Percentiles rank a stretch among this genome's conserved stretches.
phyloP scores from a whole-genome alignment of 1,140 invertebrate species.

The Micrasema minimum region DNA sequence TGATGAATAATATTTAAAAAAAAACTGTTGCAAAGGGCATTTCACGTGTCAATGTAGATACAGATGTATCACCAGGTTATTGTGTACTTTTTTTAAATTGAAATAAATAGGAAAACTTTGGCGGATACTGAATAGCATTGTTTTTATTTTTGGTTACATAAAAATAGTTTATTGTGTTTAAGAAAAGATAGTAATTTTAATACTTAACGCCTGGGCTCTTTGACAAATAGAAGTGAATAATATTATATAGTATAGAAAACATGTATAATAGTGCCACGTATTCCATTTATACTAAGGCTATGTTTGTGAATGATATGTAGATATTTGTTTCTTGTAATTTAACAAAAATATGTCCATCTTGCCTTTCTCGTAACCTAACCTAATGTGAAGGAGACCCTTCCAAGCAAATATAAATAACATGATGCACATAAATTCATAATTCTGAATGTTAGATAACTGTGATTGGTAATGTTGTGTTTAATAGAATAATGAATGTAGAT shows the following conservation, averaged over 20 bases:
- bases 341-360: constrained; percentile 23
- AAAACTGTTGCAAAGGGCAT: no score
- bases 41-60: no score
- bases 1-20: no score
- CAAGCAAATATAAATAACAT: constrained; percentile 23
- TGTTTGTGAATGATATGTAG: constrained; percentile 21
- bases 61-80: no score
- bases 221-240: constrained; percentile 5
- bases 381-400: background rate
- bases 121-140: no score
- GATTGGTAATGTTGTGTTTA: constrained; percentile 32
- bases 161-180: no score
- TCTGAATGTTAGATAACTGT: constrained; percentile 37
- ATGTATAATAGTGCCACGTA: constrained; percentile 29
- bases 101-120: no score
- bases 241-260: constrained; percentile 21
- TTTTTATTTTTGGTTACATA: no score
- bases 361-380: constrained; percentile 14
- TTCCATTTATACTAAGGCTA: constrained; percentile 17
- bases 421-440: constrained; percentile 28
- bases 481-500: constrained; percentile 23
- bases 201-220: constrained; percentile 18
- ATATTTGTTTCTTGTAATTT: constrained; percentile 5
- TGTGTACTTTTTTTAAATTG: no score
- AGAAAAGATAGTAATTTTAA: no score